Evolutionary conservation across 2,888 invertebrate genomes (phyloP), one percentile per base, ranked within the genome.

Genomic region (Lomographa bimaculata): DNA sequence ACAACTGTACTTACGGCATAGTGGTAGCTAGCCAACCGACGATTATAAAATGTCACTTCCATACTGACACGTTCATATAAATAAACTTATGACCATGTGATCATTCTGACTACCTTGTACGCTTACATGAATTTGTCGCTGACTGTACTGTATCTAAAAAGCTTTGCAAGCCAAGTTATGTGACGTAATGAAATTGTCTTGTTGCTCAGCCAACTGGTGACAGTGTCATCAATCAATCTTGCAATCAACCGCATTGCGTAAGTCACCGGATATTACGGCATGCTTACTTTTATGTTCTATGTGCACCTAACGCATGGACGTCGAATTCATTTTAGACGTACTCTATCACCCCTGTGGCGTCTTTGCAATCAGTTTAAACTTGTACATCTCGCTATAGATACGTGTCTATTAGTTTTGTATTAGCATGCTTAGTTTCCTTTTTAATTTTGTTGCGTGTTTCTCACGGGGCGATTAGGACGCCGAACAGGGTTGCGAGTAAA

Each of bases 171-270:
- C 72, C 67, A 70, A 66, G 79, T 83, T 76, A 65, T 81, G 84
- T 85, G 83, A 84, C 75, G 79, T 83, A 84, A 84, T 83, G 78
- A 81, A 71, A 63, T 77, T 86, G 79, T 86, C 79, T 87, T 83
- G 75, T 81, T 90, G 89, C 90, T 92, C 94, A 96, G 96, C 94
- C 95, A 96, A 93, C 95, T 96, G 92, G 95, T 94, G 94, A 95
- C 95, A 90, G 94, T 96, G 90, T 96, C 96, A 83, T 94, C 95
- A 90, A 95, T 96, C 92, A 96, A 96, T 93, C 94, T 96, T 90
- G 94, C 95, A 91, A 93, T 96, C 92, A 95, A 95, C 93, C 93
- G 96, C 91, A 96, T 96, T 91, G 95, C 95, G 96, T 96, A 95
- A 96, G 96, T 95, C 90, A 76, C 78, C 71, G 72, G n/a, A 63